Evolutionary conservation across 2,888 invertebrate species (phyloP).

Genomic region (Eupithecia vulgata): DNA sequence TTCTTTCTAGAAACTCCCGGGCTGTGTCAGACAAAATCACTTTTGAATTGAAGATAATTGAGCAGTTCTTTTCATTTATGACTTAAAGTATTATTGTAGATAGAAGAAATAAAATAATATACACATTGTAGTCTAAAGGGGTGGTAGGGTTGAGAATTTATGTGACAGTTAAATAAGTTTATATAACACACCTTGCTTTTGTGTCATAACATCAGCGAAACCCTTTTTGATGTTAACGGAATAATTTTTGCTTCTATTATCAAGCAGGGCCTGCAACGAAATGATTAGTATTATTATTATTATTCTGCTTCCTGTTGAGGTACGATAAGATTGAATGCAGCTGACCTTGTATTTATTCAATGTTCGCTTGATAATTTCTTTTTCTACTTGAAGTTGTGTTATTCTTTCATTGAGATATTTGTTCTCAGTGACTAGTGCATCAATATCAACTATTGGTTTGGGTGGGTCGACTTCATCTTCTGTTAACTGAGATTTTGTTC

Average conservation of each 20-base stretch:
- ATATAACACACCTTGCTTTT: slow-evolving; percentile 88
- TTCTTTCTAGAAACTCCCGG: slow-evolving; percentile 88
- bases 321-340: slow-evolving; percentile 1
- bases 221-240: slow-evolving; percentile 87
- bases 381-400: slow-evolving; percentile 91
- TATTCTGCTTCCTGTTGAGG: slow-evolving; percentile 21
- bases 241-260: slow-evolving; percentile 89
- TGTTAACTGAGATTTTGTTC: slow-evolving; percentile 62
- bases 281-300: slow-evolving; percentile 31
- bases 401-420: slow-evolving; percentile 92
- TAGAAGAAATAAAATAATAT: too few species aligned
- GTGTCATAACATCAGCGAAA: slow-evolving; percentile 89
- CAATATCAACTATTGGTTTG: slow-evolving; percentile 88
- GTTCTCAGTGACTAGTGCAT: slow-evolving; percentile 91
- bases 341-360: slow-evolving; percentile 89
- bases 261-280: slow-evolving; percentile 85
- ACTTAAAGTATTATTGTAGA: background rate
- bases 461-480: slow-evolving; percentile 60
- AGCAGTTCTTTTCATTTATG: background rate
- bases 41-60: background rate
- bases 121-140: too few species aligned
- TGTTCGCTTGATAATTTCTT: slow-evolving; percentile 89
- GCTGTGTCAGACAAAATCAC: slow-evolving; percentile 77
- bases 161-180: background rate
- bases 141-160: background rate